A percentile compares a stretch with the other conserved stretches of the same genome.
phyloP scores from a whole-genome alignment of 2,797 vertebrate species.

The Ctenopoma kingsleyae region DNA sequence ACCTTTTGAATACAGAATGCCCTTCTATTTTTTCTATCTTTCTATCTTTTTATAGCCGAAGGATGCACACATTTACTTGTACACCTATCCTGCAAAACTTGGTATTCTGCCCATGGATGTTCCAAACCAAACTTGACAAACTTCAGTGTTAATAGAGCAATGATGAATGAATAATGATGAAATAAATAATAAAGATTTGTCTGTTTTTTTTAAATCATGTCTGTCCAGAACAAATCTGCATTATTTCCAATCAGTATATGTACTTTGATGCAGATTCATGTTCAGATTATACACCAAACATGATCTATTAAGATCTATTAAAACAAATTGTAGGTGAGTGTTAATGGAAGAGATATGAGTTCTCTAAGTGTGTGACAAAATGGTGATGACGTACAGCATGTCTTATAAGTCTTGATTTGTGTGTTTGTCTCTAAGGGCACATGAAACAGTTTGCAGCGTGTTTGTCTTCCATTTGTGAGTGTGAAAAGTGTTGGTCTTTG shows the following conservation, averaged over 20 bases:
- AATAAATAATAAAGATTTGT: no score
- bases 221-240: neutral
- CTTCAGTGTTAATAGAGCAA: neutral
- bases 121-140: neutral
- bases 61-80: neutral
- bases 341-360: neutral
- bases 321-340: neutral
- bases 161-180: no score
- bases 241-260: neutral
- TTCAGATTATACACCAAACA: neutral
- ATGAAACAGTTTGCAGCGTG: neutral
- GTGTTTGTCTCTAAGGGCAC: neutral
- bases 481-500: conserved; percentile 13
- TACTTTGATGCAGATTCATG: neutral
- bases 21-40: no score
- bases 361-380: neutral
- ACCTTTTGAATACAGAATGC: no score
- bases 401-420: neutral
- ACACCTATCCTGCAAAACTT: neutral
- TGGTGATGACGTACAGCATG: neutral
- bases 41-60: no score
- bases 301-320: neutral
- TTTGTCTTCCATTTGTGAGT: conserved; percentile 6
- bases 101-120: neutral
- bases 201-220: neutral